Percentiles rank a stretch among this genome's conserved stretches.
phyloP scores from a whole-genome alignment of 2,113 vertebrate genomes.

The Amphiprion ocellaris region DNA sequence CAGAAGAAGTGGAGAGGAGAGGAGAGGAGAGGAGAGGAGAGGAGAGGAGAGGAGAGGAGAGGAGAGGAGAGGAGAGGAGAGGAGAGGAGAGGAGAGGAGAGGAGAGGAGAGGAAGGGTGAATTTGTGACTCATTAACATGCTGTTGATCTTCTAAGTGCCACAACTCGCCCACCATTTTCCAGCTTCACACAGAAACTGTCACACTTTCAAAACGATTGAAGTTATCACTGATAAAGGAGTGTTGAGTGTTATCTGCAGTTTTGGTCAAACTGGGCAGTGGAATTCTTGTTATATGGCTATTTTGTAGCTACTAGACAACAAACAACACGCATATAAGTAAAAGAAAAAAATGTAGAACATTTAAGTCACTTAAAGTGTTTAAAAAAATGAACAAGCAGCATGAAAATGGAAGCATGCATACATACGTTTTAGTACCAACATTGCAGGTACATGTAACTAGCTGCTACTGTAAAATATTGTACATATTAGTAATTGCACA shows the following conservation, averaged over 20 bases:
- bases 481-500: background rate
- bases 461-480: background rate
- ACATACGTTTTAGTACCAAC: background rate
- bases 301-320: background rate
- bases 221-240: slow-evolving; percentile 13
- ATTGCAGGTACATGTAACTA: background rate
- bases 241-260: slow-evolving; percentile 3
- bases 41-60: background rate
- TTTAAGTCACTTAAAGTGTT: too few species aligned
- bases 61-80: background rate
- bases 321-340: background rate
- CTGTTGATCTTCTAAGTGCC: slow-evolving; percentile 64
- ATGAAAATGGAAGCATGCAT: background rate
- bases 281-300: background rate
- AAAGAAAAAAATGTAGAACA: background rate
- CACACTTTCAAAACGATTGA: slow-evolving; percentile 27
- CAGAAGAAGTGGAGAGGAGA: background rate
- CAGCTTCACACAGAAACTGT: slow-evolving; percentile 26
- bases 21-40: background rate
- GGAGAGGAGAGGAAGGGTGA: background rate
- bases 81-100: background rate
- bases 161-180: slow-evolving; percentile 19
- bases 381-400: too few species aligned
- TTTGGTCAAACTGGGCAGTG: background rate
- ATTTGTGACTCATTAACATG: slow-evolving; percentile 70